A percentile compares a stretch with the other conserved stretches of the same genome.
Evolutionary conservation across 1,140 invertebrate genomes (phyloP).

Genomic region (Drosophila nigromelanica): DNA sequence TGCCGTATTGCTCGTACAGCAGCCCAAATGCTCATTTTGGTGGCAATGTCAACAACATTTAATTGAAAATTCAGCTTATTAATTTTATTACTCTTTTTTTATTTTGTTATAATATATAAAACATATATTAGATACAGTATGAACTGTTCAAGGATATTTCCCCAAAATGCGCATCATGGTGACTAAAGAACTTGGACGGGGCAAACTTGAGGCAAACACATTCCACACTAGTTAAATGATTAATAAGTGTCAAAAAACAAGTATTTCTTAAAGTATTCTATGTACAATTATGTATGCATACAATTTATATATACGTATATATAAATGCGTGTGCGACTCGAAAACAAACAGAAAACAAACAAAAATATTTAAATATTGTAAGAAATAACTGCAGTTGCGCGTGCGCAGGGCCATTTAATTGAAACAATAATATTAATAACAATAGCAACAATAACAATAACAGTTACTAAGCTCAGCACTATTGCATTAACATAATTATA

Average conservation of each 20-base stretch:
- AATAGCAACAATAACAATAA: conserved; percentile 37
- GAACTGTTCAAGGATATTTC: conserved; percentile 9
- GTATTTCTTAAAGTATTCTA: conserved; percentile 54
- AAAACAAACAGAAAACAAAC: conserved; percentile 15
- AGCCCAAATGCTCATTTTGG: conserved; percentile 25
- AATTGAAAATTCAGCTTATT: not conserved
- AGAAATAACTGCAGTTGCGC: not conserved
- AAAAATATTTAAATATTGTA: not conserved
- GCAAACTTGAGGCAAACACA: conserved; percentile 46
- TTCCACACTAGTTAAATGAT: conserved; percentile 44
- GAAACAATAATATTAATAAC: conserved; percentile 20
- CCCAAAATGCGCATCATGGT: conserved; percentile 16
- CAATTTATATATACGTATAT: conserved; percentile 33
- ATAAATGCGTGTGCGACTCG: conserved; percentile 27
- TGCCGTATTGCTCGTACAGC: conserved; percentile 20
- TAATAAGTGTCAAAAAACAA: conserved; percentile 45
- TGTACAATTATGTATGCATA: conserved; percentile 37
- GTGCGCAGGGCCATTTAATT: conserved; percentile 36
- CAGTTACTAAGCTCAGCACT: conserved; percentile 41
- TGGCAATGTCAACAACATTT: conserved; percentile 19
- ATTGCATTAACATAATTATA: conserved; percentile 23
- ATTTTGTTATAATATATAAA: not conserved
- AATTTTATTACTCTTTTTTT: not conserved
- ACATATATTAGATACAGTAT: not conserved
- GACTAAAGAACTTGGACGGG: conserved; percentile 22